A percentile compares a stretch with the other conserved stretches of the same genome.
Conservation (phyloP, 2,797 vertebrate species). For the Pitangus sulphuratus region DNA sequence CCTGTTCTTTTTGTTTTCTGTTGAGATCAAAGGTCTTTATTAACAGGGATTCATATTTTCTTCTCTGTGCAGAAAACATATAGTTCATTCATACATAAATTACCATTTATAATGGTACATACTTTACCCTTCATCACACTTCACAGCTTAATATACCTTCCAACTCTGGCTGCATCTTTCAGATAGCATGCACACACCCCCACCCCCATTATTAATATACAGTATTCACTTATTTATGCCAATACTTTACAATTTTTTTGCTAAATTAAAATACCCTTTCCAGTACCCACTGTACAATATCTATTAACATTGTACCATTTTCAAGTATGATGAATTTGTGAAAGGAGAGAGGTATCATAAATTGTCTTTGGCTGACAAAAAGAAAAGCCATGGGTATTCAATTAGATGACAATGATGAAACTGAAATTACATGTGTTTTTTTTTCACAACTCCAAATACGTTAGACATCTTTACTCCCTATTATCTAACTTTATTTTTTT, state of each 20-base stretch:
- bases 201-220: background rate
- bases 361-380: background rate
- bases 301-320: background rate
- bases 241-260: background rate
- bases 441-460: background rate
- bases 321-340: background rate
- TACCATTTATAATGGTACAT: background rate
- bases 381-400: background rate
- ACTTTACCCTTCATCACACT: background rate
- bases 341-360: background rate
- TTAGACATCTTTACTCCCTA: background rate
- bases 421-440: background rate
- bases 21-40: background rate
- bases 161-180: background rate
- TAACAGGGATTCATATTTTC: background rate
- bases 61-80: background rate
- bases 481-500: background rate
- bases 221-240: background rate
- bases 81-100: background rate
- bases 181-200: background rate
- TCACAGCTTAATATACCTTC: background rate
- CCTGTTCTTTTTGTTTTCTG: background rate
- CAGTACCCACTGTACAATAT: background rate
- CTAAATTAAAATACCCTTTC: background rate
- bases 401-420: background rate